Evolutionary conservation across 2,797 vertebrate species (phyloP), one percentile per base, ranked within the genome.

Genomic region (Carcharodon carcharias): DNA sequence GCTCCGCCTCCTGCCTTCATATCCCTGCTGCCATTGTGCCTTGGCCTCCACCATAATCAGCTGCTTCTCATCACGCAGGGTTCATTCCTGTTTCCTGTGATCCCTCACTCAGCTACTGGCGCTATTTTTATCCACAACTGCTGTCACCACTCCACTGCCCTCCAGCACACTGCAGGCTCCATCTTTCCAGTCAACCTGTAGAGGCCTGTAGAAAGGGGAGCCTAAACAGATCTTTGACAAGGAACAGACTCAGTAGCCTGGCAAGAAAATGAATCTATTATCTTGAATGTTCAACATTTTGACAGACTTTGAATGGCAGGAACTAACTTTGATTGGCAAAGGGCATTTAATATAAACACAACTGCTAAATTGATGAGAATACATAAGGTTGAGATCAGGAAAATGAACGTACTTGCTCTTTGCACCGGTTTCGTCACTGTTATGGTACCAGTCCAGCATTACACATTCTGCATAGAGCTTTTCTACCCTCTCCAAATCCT

Each of bases 381-480:
- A 11, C 35, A 18, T 1, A 71, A 54, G 54, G 8, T 12, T 4
- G 28, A 35, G 54, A 11, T 61, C 5, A 35, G 67, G 23, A 50
- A 35, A 71, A 71, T 54, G 28, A 69, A 77, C 94, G 6, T 97
- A 98, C 98, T 97, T 98, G 91, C 97, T 96, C 45, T 96, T 96
- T n/a, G 65, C 50, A 65, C 96, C 94, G 82, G 97, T 97, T 96
- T 97, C 96, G 82, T 97, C 96, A 0, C 69, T 7, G 69, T 97
- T 97, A 96, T 96, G 97, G 96, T 97, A 98, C 97, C 96, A 97
- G 96, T 98, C 98, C 96, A 98, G 96, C 97, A 98, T 97, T 95
- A 98, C 88, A 93, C 98, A 97, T 96, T 98, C 96, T 0, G 96
- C 97, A 96, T 97, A 97, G 88, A 98, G 97, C 31, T 95, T 96